Conservation (phyloP, 2,797 vertebrate species). For the Remorina albescens region DNA sequence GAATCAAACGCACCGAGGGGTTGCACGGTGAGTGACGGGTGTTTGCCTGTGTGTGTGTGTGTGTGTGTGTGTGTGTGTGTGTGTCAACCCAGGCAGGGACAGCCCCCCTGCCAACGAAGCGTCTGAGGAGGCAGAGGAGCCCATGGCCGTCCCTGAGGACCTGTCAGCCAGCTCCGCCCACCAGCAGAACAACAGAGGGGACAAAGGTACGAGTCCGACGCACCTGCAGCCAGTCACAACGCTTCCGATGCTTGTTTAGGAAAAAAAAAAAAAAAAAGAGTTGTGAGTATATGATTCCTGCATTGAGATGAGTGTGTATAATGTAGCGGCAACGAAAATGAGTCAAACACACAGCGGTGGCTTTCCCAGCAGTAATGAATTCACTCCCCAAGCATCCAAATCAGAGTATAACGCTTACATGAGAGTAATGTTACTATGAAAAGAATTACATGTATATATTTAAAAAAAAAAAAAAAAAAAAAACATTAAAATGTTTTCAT, state of each 20-base stretch:
- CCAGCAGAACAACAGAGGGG: slow-evolving; percentile 90
- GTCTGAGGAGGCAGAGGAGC: slow-evolving; percentile 93
- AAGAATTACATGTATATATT: slow-evolving; percentile 42
- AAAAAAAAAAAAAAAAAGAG: background rate
- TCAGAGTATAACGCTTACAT: slow-evolving; percentile 43
- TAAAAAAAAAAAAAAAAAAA: no score
- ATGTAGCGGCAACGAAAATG: slow-evolving; percentile 44
- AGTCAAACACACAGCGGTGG: slow-evolving; percentile 28
- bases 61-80: slow-evolving; percentile 23
- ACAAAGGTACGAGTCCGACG: slow-evolving; percentile 86
- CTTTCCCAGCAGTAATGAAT: slow-evolving; percentile 27
- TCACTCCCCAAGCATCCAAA: slow-evolving; percentile 56
- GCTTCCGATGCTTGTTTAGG: slow-evolving; percentile 17
- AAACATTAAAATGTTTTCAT: slow-evolving; percentile 31
- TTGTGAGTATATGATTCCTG: slow-evolving; percentile 13
- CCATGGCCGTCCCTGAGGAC: slow-evolving; percentile 98
- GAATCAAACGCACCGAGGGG: slow-evolving; percentile 50
- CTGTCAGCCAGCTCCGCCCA: slow-evolving; percentile 92
- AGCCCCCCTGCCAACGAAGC: slow-evolving; percentile 91
- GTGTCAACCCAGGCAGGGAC: slow-evolving; percentile 88
- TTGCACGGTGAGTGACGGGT: slow-evolving; percentile 63
- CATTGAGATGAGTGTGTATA: slow-evolving; percentile 8
- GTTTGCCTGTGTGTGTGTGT: slow-evolving; percentile 37
- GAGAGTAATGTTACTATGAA: slow-evolving; percentile 54
- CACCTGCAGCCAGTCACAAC: slow-evolving; percentile 30